Evolutionary conservation across 2,888 invertebrate species (phyloP).

Genomic region (Trissolcus brochymenae): DNA sequence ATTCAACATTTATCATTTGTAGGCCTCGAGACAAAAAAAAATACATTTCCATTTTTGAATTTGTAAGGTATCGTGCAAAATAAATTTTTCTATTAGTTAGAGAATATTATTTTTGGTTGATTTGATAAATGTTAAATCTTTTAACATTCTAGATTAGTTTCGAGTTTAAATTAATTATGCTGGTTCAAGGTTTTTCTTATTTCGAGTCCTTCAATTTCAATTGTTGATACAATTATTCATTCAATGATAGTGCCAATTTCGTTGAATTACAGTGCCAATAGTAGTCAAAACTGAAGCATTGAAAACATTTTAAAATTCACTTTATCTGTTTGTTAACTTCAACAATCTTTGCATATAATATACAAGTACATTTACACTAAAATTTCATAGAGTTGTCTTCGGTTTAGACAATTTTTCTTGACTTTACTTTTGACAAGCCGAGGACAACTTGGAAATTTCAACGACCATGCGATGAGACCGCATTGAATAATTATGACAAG

Average conservation of each 20-base stretch:
- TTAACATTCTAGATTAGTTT: too few species aligned
- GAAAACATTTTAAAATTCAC: constrained; percentile 50
- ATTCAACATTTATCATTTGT: background rate
- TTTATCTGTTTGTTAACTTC: constrained; percentile 28
- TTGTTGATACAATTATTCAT: too few species aligned
- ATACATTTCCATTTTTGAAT: too few species aligned
- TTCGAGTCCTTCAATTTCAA: too few species aligned
- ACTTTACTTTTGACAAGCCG: background rate
- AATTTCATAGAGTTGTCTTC: constrained; percentile 30
- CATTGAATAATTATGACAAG: constrained; percentile 47
- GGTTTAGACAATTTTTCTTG: background rate
- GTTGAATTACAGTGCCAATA: constrained; percentile 11
- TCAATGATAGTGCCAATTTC: too few species aligned
- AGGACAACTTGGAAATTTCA: constrained; percentile 35
- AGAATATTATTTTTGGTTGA: too few species aligned
- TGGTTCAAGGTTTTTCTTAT: too few species aligned
- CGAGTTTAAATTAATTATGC: too few species aligned
- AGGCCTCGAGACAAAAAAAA: background rate
- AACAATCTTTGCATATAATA: constrained; percentile 32
- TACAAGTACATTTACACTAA: constrained; percentile 36
- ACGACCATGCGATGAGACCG: constrained; percentile 33
- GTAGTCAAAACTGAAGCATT: constrained; percentile 31
- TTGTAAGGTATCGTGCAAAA: too few species aligned
- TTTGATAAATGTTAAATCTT: too few species aligned
- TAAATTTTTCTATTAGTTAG: too few species aligned